A percentile compares a stretch with the other conserved stretches of the same genome.
These are phyloP conservation scores for Mesopsocus fuscifrons DNA, from an alignment of 2,888 invertebrate species.

Conservation along the genomic window DNA sequence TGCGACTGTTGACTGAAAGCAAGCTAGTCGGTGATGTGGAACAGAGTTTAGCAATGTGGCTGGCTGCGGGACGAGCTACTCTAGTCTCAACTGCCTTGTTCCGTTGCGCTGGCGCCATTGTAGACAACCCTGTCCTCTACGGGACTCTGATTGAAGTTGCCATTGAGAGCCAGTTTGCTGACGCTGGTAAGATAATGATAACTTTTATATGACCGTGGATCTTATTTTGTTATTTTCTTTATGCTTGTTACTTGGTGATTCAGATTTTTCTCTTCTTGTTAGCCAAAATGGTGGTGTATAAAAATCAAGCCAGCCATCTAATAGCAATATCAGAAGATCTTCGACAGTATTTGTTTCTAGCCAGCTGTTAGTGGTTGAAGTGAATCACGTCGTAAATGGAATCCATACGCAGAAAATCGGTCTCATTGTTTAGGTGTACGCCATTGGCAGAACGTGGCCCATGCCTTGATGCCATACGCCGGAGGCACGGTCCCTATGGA, in stretches of 20 bases:
- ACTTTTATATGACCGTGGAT: too few relatives aligned
- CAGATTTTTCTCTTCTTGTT: too few relatives aligned
- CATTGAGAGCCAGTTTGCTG: conserved; percentile 33
- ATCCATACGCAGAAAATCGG: too few relatives aligned
- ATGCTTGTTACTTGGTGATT: too few relatives aligned
- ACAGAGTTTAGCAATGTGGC: conserved; percentile 27
- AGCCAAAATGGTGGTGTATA: too few relatives aligned
- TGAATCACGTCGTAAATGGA: too few relatives aligned
- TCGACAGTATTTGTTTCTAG: too few relatives aligned
- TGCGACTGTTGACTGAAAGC: conserved; percentile 26
- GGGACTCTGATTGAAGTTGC: conserved; percentile 33
- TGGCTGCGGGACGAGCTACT: conserved; percentile 28
- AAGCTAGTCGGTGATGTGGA: conserved; percentile 21
- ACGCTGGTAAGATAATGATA: conserved; percentile 25
- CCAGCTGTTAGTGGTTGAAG: too few relatives aligned
- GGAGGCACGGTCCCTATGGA: conserved; percentile 25
- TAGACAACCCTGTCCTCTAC: conserved; percentile 28
- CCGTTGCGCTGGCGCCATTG: conserved; percentile 26
- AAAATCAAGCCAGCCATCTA: too few relatives aligned
- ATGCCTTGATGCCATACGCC: neutral
- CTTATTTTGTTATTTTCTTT: too few relatives aligned
- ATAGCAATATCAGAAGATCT: too few relatives aligned
- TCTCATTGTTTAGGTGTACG: too few relatives aligned
- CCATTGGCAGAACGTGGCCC: conserved; percentile 28
- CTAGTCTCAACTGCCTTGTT: conserved; percentile 29